These are phyloP conservation scores for Entomobrya proxima DNA, from an alignment of 2,888 invertebrate species.

Conservation along the genomic window DNA sequence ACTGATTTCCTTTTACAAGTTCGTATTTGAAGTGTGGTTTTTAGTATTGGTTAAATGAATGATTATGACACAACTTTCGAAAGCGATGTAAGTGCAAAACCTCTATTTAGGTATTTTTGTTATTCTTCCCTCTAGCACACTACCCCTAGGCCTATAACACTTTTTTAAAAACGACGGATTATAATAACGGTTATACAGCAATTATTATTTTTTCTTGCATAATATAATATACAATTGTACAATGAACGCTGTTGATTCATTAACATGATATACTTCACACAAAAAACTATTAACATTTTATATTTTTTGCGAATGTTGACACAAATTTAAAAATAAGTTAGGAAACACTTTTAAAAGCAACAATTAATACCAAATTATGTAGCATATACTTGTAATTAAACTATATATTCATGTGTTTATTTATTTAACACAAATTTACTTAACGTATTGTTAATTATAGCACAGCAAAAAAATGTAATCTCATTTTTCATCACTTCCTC, in stretches of 20 bases:
- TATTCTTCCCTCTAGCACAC: no score
- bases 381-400: conserved; percentile 6
- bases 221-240: conserved; percentile 2
- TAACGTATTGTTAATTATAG: conserved; percentile 9
- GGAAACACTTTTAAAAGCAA: not conserved
- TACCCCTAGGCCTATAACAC: no score
- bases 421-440: not conserved
- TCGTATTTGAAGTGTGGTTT: not conserved
- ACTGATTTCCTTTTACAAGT: not conserved
- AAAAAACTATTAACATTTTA: not conserved
- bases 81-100: no score
- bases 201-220: no score
- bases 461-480: conserved; percentile 44
- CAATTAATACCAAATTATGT: not conserved
- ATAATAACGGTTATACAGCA: no score
- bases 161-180: no score
- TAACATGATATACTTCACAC: not conserved
- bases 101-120: no score
- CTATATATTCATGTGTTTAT: not conserved
- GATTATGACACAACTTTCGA: no score
- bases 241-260: not conserved
- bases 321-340: conserved; percentile 28
- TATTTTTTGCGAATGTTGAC: not conserved
- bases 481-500: conserved; percentile 40
- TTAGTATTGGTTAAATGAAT: no score